Evolutionary conservation across 2,113 vertebrate species (phyloP).

Genomic region (Oryzias javanicus): DNA sequence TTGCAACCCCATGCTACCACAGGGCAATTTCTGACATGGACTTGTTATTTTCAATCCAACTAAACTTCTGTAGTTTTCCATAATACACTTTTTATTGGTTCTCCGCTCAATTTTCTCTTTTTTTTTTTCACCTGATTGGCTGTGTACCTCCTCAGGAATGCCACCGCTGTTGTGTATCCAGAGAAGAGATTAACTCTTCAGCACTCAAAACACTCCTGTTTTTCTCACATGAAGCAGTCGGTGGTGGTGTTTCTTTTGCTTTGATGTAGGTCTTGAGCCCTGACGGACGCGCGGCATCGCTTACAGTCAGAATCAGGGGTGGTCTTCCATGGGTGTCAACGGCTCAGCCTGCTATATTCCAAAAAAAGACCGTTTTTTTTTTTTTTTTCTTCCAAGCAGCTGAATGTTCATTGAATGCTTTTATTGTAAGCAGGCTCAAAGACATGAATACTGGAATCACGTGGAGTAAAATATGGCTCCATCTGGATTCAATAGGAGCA

Average conservation of each 20-base stretch:
- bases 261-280: constrained; percentile 59
- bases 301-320: constrained; percentile 67
- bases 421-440: constrained; percentile 69
- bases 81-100: constrained; percentile 48
- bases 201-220: constrained; percentile 63
- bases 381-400: constrained; percentile 60
- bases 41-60: constrained; percentile 45
- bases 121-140: constrained; percentile 48
- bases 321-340: constrained; percentile 64
- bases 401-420: constrained; percentile 56
- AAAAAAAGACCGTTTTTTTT: constrained; percentile 41
- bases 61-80: constrained; percentile 56
- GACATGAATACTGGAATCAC: constrained; percentile 68
- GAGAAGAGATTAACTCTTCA: constrained; percentile 62
- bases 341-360: constrained; percentile 59
- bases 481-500: constrained; percentile 63
- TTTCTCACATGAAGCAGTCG: constrained; percentile 61
- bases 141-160: constrained; percentile 29
- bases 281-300: constrained; percentile 57
- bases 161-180: constrained; percentile 70
- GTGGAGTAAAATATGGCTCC: constrained; percentile 67
- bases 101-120: constrained; percentile 6
- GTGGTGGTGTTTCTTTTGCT: constrained; percentile 43
- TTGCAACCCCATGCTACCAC: constrained; percentile 49
- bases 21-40: constrained; percentile 53